Base-by-base conservation (phyloP, 2,113 vertebrate species). In the Acrocephalus kingi region DNA sequence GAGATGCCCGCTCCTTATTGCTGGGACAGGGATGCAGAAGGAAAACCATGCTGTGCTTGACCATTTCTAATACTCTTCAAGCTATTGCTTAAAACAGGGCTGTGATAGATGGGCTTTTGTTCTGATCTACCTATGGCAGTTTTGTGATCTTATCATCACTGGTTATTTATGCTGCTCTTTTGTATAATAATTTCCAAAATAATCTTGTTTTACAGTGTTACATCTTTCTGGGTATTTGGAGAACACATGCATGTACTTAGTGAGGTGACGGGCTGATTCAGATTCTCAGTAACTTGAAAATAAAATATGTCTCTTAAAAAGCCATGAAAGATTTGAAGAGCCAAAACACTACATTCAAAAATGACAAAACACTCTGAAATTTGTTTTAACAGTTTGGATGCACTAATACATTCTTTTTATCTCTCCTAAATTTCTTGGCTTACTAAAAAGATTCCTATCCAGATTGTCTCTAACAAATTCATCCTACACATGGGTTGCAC, bases 391-490 rank as follows among this genome's bases (percentile, higher is more conserved):
- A 71, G 11, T 76, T 75, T 96, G 93, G 93, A 95, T 95, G 91
- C 87, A 83, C 68, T 87, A 85, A 88, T 48, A 73, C 87, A 91
- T 95, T 94, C 90, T 78, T 97, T 96, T 92, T 86, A 89, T 91
- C 81, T 67, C 46, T 96, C 62, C 77, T 97, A 86, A 94, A 84
- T 84, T 89, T 91, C 84, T 96, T 97, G 96, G 93, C 94, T 94
- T 87, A 46, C 51, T 90, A 86, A 49, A 81, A 79, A 89, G 61
- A 80, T 95, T 90, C 35, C 68, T 84, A 25, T 90, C 84, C 93
- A 94, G 76, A 93, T 93, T 93, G 72, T 86, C 56, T 80, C 63
- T 87, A 56, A 88, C 52, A 90, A 90, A 96, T 75, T 80, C 37
- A 59, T 95, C 51, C 31, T 85, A 91, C 87, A 85, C 81, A 92